Conservation (phyloP, 2,888 invertebrate genomes). For the Rhagonycha fulva region DNA sequence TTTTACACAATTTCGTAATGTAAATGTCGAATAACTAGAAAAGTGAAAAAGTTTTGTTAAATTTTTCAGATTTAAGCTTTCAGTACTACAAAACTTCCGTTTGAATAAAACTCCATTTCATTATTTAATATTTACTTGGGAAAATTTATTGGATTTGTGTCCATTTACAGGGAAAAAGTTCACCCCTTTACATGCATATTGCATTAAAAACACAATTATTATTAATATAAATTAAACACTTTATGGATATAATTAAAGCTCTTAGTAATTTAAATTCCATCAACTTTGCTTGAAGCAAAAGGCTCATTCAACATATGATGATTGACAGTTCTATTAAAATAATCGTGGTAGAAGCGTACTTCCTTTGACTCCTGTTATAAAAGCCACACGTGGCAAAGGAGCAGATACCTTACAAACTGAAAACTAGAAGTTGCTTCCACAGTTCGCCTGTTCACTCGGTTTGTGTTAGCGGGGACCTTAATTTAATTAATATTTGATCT, state of each 20-base stretch:
- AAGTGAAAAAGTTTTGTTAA: neutral
- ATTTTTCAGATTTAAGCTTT: neutral
- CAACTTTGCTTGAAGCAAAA: constrained; percentile 3
- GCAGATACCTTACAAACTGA: constrained; percentile 9
- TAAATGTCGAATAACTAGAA: neutral
- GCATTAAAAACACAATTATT: neutral
- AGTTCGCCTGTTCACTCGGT: constrained; percentile 2
- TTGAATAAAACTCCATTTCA: neutral
- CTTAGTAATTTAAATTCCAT: neutral
- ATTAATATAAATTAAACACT: neutral
- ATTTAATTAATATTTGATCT: constrained; percentile 25
- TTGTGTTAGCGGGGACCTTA: constrained; percentile 7
- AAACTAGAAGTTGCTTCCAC: constrained; percentile 11
- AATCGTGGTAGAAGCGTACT: constrained; percentile 2
- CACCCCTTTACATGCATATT: neutral
- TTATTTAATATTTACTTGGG: neutral
- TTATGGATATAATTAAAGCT: neutral
- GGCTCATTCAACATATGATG: neutral
- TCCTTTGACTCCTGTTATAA: neutral
- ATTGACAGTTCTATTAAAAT: constrained; percentile 10
- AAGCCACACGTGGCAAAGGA: constrained; percentile 1
- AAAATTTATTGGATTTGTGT: neutral
- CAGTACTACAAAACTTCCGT: neutral
- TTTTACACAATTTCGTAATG: neutral
- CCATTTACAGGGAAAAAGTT: neutral